These are phyloP conservation scores for Pelodiscus sinensis DNA, from an alignment of 2,113 vertebrate species.

Conservation along the genomic window DNA sequence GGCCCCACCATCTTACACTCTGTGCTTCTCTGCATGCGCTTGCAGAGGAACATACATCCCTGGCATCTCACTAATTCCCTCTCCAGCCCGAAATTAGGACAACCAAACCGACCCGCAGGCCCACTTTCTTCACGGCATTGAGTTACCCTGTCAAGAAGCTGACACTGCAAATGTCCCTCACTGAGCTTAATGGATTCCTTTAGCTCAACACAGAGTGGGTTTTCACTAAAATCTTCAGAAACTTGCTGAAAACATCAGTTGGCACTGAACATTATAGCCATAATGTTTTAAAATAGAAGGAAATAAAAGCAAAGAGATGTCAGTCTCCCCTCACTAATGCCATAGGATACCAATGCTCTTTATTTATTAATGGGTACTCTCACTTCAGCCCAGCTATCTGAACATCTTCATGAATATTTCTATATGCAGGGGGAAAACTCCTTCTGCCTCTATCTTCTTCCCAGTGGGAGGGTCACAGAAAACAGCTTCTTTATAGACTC, in stretches of 20 bases:
- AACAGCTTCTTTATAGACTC: neutral
- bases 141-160: neutral
- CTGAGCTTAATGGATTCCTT: conserved; percentile 31
- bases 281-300: conserved; percentile 45
- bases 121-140: neutral
- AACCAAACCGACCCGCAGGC: neutral
- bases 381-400: neutral
- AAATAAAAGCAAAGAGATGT: conserved; percentile 47
- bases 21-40: neutral
- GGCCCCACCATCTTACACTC: accelerated
- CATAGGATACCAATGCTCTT: neutral
- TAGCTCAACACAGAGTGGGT: neutral
- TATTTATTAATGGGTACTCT: conserved; percentile 62
- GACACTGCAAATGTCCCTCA: neutral
- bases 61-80: neutral
- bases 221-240: neutral
- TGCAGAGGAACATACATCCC: neutral
- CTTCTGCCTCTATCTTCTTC: neutral
- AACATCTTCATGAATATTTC: conserved; percentile 67
- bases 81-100: neutral
- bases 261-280: conserved; percentile 22
- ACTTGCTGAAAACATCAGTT: neutral
- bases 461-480: neutral
- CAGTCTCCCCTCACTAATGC: conserved; percentile 2
- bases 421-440: neutral